Base-by-base conservation (phyloP, 2,113 vertebrate species). In the Tamias sibiricus region DNA sequence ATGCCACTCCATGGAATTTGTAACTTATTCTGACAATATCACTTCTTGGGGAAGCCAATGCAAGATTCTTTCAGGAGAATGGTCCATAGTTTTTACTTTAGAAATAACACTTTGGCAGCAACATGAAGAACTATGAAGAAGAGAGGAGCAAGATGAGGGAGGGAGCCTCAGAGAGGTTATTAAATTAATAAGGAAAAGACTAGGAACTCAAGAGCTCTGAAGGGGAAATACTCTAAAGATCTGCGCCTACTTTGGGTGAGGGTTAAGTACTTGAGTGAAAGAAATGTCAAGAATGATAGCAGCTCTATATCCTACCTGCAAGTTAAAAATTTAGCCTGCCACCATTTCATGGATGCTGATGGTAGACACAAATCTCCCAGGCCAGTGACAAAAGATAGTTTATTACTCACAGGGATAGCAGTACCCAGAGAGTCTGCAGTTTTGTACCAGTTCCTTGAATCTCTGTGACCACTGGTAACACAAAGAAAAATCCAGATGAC, bases 181-280 rank as follows among this genome's bases (percentile, higher is more conserved):
- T 68, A 83, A 75, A 32, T 44, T 80, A 42, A 37, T 71, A 90
- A 87, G 47, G 47, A 90, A 94, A 86, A 62, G n/a, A n/a, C n/a
- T 11, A 52, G 37, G 28, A 87, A 82, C 10, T 77, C 37, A 35
- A 59, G 30, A 68, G 14, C 22, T 93, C 47, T 12, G 76, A 87
- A 30, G 22, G 6, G 28, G 2, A 87, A 87, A 84, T 69, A 52
- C 4, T 8, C 35, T 75, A 52, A 66, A n/a, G 17, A 84, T 71
- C 19, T 87, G 35, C 66, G 49, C 16, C 59, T 28, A 40, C 0
- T 71, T 57, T 64, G 44, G 19, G 57, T 4, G 37, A 91, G 44
- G 28, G 16, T 14, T 47, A 8, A 24, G 9, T 66, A 87, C 13
- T 0, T 54, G 59, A 91, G 42, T 71, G 28, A 84, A 11, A 19